phyloP scores from a whole-genome alignment of 2,797 vertebrate species.

The Danio kyathit region DNA sequence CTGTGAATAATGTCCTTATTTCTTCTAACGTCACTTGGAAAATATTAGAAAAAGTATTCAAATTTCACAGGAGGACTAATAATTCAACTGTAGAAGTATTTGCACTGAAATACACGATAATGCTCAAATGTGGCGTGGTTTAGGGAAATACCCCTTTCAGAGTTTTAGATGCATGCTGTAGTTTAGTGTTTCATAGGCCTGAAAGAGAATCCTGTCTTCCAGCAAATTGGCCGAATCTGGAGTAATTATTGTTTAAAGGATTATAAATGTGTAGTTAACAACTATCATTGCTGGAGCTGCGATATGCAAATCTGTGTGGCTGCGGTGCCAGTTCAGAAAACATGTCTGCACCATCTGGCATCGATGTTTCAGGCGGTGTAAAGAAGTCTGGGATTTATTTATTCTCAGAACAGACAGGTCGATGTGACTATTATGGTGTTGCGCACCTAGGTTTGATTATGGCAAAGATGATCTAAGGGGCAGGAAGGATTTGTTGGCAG shows the following conservation, averaged over 20 bases:
- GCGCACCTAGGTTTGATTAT: slow-evolving; percentile 11
- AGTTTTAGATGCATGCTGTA: too few species aligned
- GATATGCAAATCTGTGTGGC: slow-evolving; percentile 49
- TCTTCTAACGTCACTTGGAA: too few species aligned
- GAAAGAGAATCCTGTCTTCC: slow-evolving; percentile 17
- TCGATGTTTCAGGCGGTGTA: slow-evolving; percentile 60
- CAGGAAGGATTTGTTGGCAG: slow-evolving; percentile 30
- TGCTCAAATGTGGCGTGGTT: too few species aligned
- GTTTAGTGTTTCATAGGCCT: background rate
- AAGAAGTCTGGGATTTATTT: slow-evolving; percentile 65
- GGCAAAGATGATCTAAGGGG: slow-evolving; percentile 4
- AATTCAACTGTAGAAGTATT: too few species aligned
- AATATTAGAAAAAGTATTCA: too few species aligned
- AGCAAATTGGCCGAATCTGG: slow-evolving; percentile 22
- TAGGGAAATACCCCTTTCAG: too few species aligned
- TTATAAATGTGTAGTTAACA: slow-evolving; percentile 15
- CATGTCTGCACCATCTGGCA: slow-evolving; percentile 54
- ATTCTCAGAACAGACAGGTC: slow-evolving; percentile 39
- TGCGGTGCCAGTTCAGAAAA: slow-evolving; percentile 44
- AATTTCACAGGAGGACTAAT: too few species aligned
- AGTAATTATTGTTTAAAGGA: slow-evolving; percentile 27
- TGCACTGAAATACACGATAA: too few species aligned
- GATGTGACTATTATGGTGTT: slow-evolving; percentile 7
- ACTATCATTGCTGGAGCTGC: slow-evolving; percentile 30
- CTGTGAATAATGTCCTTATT: too few species aligned